phyloP scores from a whole-genome alignment of 2,797 vertebrate genomes.

The Chelon labrosus region DNA sequence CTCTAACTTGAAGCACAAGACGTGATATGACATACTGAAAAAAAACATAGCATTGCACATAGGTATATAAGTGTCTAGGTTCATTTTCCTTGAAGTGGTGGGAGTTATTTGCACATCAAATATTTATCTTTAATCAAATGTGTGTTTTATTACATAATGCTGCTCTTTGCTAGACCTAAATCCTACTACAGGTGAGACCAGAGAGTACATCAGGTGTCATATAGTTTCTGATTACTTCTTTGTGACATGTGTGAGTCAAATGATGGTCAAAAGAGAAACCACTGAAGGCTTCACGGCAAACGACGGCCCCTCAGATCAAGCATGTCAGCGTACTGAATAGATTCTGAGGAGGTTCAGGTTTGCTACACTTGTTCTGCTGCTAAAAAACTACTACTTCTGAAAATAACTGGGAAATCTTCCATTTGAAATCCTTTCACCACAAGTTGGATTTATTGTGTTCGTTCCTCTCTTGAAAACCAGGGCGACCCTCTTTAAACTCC shows the following conservation, averaged over 20 bases:
- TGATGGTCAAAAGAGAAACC: too few relatives aligned
- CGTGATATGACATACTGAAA: constrained; percentile 6
- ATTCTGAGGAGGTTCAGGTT: constrained; percentile 19
- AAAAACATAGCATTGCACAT: background rate
- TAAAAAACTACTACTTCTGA: constrained; percentile 11
- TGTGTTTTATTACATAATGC: too few relatives aligned
- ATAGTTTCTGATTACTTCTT: too few relatives aligned
- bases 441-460: constrained; percentile 10
- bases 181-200: too few relatives aligned
- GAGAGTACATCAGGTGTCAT: too few relatives aligned
- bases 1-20: constrained; percentile 4
- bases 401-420: constrained; percentile 23
- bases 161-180: too few relatives aligned
- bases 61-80: too few relatives aligned
- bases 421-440: constrained; percentile 25
- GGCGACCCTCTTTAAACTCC: constrained; percentile 4
- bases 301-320: background rate
- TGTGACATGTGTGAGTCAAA: too few relatives aligned
- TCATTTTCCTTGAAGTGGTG: too few relatives aligned
- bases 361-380: constrained; percentile 26
- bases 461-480: constrained; percentile 14
- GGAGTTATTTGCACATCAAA: too few relatives aligned
- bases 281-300: background rate
- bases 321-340: too few relatives aligned
- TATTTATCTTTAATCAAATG: too few relatives aligned